A percentile compares a stretch with the other conserved stretches of the same genome.
phyloP scores from a whole-genome alignment of 2,888 invertebrate species.

The Ptilodon capucinus region DNA sequence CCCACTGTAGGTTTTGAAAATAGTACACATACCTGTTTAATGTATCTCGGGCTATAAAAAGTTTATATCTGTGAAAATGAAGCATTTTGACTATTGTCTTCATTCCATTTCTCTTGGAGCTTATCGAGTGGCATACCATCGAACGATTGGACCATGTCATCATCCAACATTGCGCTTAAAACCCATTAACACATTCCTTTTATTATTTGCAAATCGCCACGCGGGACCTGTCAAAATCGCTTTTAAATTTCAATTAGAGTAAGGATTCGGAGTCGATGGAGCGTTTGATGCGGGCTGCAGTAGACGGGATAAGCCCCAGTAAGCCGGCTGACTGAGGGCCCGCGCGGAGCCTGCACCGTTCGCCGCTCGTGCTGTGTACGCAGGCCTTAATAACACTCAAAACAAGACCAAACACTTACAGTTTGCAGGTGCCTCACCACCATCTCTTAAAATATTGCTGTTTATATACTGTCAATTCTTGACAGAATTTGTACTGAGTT shows the following conservation, averaged over 20 bases:
- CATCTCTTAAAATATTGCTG: too few relatives aligned
- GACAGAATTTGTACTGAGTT: too few relatives aligned
- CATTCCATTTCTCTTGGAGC: too few relatives aligned
- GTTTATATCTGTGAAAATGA: too few relatives aligned
- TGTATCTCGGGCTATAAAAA: too few relatives aligned
- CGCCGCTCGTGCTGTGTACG: conserved; percentile 28
- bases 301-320: conserved; percentile 48
- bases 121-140: too few relatives aligned
- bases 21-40: too few relatives aligned
- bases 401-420: background rate
- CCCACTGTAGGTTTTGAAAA: too few relatives aligned
- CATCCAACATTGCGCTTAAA: conserved; percentile 4
- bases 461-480: too few relatives aligned
- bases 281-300: conserved; percentile 55
- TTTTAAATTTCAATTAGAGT: conserved; percentile 65
- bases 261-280: conserved; percentile 54
- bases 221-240: conserved; percentile 56
- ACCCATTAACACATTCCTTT: conserved; percentile 18
- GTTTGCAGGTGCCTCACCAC: too few relatives aligned
- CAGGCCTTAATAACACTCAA: conserved; percentile 16
- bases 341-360: conserved; percentile 24
- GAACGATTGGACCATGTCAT: too few relatives aligned
- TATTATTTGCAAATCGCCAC: conserved; percentile 43
- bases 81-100: too few relatives aligned
- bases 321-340: conserved; percentile 52